These are phyloP conservation scores for Anhinga rufa DNA, from an alignment of 2,113 vertebrate species.

Conservation along the genomic window DNA sequence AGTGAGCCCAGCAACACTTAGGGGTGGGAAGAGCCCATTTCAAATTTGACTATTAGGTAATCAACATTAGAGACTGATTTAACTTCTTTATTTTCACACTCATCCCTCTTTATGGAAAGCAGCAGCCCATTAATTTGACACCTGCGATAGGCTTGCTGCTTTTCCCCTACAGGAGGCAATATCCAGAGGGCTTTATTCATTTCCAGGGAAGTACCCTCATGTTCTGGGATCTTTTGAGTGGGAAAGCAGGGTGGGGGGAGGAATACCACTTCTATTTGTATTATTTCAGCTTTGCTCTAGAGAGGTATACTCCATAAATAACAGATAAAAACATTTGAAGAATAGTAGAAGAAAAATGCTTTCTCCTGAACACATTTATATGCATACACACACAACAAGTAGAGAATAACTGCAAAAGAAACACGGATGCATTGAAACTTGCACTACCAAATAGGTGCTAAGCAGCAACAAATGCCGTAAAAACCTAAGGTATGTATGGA, in stretches of 20 bases:
- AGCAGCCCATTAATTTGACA: neutral
- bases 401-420: neutral
- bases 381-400: fast-evolving
- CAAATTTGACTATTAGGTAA: neutral
- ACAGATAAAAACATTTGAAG: neutral
- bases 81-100: neutral
- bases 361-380: neutral
- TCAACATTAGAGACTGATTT: neutral
- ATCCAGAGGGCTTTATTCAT: neutral
- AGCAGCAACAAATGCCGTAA: neutral
- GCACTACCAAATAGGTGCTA: neutral
- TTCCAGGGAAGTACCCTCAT: neutral
- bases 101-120: neutral
- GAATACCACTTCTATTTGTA: neutral
- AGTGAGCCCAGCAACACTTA: neutral
- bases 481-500: neutral
- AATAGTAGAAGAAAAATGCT: neutral
- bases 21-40: neutral
- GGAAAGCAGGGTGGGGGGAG: neutral
- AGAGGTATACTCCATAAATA: neutral
- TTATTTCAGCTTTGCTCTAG: neutral
- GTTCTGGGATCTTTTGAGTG: neutral
- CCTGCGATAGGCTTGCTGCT: neutral
- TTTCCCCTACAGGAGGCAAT: neutral
- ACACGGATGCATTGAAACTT: neutral